A percentile compares a stretch with the other conserved stretches of the same genome.
Evolutionary conservation across 2,113 vertebrate genomes (phyloP).

Genomic region (Picathartes gymnocephalus): DNA sequence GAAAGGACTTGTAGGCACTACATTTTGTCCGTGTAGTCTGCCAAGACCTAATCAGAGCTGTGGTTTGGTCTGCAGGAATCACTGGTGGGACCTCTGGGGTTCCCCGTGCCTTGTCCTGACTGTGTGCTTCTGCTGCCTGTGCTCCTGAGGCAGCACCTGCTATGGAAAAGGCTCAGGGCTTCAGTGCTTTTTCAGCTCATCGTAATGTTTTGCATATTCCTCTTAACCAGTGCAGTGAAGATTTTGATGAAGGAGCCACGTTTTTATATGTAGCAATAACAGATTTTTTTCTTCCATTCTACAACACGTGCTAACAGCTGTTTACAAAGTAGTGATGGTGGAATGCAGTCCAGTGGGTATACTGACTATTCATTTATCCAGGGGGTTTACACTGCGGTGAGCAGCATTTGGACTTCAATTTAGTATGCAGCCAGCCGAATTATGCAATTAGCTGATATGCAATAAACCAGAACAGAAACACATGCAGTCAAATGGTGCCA

Average conservation of each 20-base stretch:
- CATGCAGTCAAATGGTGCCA: slow-evolving; percentile 43
- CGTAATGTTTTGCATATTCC: background rate
- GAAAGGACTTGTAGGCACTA: background rate
- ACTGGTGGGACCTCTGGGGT: background rate
- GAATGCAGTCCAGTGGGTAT: slow-evolving; percentile 55
- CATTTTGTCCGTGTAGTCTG: background rate
- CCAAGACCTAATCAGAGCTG: background rate
- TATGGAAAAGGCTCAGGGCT: background rate
- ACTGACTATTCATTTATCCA: slow-evolving; percentile 62
- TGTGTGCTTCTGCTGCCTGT: background rate
- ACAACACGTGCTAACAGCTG: slow-evolving; percentile 32
- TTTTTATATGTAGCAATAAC: background rate
- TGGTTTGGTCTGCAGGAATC: background rate
- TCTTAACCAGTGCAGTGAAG: background rate
- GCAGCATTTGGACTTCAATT: slow-evolving; percentile 67
- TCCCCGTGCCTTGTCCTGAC: background rate
- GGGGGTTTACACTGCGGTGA: slow-evolving; percentile 55
- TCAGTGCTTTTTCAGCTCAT: background rate
- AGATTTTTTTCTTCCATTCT: slow-evolving; percentile 37
- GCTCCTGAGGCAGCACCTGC: background rate
- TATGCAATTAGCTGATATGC: slow-evolving; percentile 66
- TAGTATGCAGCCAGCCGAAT: slow-evolving; percentile 65
- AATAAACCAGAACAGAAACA: slow-evolving; percentile 70
- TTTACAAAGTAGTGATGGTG: slow-evolving; percentile 30
- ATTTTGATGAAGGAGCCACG: background rate